Conservation (phyloP, 2,797 vertebrate genomes). For the Pseudotriccus pelzelni region DNA sequence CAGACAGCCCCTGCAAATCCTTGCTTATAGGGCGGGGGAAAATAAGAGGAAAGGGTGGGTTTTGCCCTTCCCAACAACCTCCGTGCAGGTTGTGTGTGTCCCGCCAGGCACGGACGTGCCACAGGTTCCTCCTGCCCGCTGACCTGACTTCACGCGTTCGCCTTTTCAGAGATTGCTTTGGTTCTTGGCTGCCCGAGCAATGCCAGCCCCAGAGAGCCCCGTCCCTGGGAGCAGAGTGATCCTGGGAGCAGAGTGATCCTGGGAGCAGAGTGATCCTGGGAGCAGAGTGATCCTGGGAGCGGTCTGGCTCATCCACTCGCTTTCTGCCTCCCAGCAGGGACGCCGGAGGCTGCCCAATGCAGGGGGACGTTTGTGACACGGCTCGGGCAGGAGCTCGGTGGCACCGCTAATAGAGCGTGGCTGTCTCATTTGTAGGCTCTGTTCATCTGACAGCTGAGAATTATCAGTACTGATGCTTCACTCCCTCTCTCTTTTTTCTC, state of each 20-base stretch:
- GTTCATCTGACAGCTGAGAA: conserved; percentile 71
- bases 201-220: background rate
- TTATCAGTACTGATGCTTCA: conserved; percentile 65
- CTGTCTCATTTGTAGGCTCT: conserved; percentile 70
- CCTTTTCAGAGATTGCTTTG: background rate
- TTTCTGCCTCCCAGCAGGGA: background rate
- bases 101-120: accelerated
- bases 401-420: conserved; percentile 61
- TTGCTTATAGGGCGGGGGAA: background rate
- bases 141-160: background rate
- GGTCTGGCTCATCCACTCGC: accelerated
- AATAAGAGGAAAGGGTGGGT: accelerated
- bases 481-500: conserved; percentile 41
- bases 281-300: too few species aligned
- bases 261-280: too few species aligned
- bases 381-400: conserved; percentile 30
- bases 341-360: background rate
- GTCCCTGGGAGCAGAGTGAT: too few species aligned
- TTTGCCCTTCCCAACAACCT: background rate
- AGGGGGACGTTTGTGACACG: background rate
- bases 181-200: background rate
- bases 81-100: background rate
- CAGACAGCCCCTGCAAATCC: background rate
- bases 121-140: background rate
- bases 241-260: too few species aligned